phyloP scores from a whole-genome alignment of 2,888 invertebrate species.

The Drosophila demipolita region DNA sequence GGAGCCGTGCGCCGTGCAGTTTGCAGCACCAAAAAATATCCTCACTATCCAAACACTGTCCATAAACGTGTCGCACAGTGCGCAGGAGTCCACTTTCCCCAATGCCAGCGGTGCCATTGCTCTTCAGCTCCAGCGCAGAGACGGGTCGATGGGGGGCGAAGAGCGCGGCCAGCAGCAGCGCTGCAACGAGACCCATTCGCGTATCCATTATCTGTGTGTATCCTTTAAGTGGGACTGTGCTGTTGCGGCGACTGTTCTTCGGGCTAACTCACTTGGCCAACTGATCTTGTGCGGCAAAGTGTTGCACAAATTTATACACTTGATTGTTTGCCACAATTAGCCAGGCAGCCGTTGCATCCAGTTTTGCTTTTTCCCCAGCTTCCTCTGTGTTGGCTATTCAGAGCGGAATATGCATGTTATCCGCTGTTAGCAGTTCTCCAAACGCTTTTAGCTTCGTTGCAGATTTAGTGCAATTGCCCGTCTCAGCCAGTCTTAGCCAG shows the following conservation, averaged over 20 bases:
- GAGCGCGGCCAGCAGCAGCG: slow-evolving; percentile 59
- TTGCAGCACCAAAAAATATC: slow-evolving; percentile 90
- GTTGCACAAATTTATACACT: slow-evolving; percentile 81
- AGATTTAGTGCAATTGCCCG: slow-evolving; percentile 80
- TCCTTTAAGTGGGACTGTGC: slow-evolving; percentile 22
- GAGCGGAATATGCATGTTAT: slow-evolving; percentile 80
- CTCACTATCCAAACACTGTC: slow-evolving; percentile 88
- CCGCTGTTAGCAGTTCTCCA: slow-evolving; percentile 40
- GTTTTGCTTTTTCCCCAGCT: slow-evolving; percentile 63
- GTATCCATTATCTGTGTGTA: slow-evolving; percentile 67
- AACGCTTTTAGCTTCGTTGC: slow-evolving; percentile 76
- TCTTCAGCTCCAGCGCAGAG: slow-evolving; percentile 39
- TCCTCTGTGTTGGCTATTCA: slow-evolving; percentile 70
- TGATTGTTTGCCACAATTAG: slow-evolving; percentile 75
- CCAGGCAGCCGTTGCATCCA: slow-evolving; percentile 76
- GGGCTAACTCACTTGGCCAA: slow-evolving; percentile 71
- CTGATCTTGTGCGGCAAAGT: slow-evolving; percentile 79
- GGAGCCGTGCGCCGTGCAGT: slow-evolving; percentile 88
- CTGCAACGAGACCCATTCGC: slow-evolving; percentile 62
- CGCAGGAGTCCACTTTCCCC: slow-evolving; percentile 80
- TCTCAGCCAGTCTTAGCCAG: slow-evolving; percentile 10
- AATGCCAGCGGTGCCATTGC: slow-evolving; percentile 12
- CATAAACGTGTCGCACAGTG: slow-evolving; percentile 83
- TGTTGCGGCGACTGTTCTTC: slow-evolving; percentile 28
- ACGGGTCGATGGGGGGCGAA: slow-evolving; percentile 27